These are phyloP conservation scores for Danio jaintianensis DNA, from an alignment of 2,797 vertebrate genomes.

Conservation along the genomic window DNA sequence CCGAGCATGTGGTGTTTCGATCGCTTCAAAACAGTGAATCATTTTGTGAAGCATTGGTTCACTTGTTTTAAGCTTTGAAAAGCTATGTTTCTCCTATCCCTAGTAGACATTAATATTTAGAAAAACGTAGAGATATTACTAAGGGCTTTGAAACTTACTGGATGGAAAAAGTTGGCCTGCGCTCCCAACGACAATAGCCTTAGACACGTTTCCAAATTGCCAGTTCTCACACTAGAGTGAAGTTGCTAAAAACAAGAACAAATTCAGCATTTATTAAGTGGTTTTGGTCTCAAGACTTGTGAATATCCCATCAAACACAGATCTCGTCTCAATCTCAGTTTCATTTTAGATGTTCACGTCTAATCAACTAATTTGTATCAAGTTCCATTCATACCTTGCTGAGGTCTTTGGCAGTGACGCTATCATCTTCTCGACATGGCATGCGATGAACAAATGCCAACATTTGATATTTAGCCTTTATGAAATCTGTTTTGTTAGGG, in stretches of 20 bases:
- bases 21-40: too few species aligned
- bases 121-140: neutral
- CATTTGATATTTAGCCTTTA: conserved; percentile 98
- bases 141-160: conserved; percentile 78
- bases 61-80: too few species aligned
- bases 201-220: conserved; percentile 95
- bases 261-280: neutral
- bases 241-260: conserved; percentile 85
- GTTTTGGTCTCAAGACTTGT: neutral
- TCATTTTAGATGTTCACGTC: neutral
- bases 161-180: conserved; percentile 97
- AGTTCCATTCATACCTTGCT: conserved; percentile 85
- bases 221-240: conserved; percentile 95
- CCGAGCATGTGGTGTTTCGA: too few species aligned
- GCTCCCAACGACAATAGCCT: conserved; percentile 93
- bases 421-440: conserved; percentile 97
- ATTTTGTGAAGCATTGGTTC: too few species aligned
- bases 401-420: conserved; percentile 95
- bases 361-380: neutral
- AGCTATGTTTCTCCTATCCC: too few species aligned
- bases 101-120: too few species aligned
- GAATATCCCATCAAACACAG: neutral
- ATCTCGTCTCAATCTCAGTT: neutral
- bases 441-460: conserved; percentile 94
- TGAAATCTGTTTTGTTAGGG: conserved; percentile 98